Conservation (phyloP, 2,113 vertebrate species). For the Aptenodytes patagonicus region DNA sequence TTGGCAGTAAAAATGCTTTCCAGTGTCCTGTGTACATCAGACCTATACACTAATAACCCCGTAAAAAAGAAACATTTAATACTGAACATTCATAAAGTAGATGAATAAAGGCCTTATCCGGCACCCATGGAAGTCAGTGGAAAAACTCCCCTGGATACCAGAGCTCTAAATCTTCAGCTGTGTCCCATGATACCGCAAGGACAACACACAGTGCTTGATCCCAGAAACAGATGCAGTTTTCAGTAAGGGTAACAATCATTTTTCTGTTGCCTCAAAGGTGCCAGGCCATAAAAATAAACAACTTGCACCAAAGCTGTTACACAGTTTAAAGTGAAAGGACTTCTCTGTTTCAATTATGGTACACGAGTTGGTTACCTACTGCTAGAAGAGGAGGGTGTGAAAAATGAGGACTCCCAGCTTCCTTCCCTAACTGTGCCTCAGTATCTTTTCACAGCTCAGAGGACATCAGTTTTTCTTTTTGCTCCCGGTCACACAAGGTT, state of each 20-base stretch:
- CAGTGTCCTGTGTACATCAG: neutral
- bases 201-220: neutral
- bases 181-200: neutral
- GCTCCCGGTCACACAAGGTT: neutral
- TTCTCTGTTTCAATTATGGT: neutral
- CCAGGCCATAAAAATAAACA: slow-evolving; percentile 1
- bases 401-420: neutral
- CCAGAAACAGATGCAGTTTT: neutral
- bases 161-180: neutral
- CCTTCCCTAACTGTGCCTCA: neutral
- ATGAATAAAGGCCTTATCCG: neutral
- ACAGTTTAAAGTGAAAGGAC: neutral
- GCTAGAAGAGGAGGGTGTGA: neutral
- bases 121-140: neutral
- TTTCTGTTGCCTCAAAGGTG: neutral
- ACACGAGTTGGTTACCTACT: neutral
- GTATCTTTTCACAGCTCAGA: neutral
- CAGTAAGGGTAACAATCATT: neutral
- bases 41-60: neutral
- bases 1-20: neutral
- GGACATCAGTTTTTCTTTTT: neutral
- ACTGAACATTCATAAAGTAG: neutral
- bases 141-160: neutral
- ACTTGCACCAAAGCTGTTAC: neutral
- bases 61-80: slow-evolving; percentile 24